These are phyloP conservation scores for Pogonus chalceus DNA, from an alignment of 1,140 invertebrate species.

Conservation along the genomic window DNA sequence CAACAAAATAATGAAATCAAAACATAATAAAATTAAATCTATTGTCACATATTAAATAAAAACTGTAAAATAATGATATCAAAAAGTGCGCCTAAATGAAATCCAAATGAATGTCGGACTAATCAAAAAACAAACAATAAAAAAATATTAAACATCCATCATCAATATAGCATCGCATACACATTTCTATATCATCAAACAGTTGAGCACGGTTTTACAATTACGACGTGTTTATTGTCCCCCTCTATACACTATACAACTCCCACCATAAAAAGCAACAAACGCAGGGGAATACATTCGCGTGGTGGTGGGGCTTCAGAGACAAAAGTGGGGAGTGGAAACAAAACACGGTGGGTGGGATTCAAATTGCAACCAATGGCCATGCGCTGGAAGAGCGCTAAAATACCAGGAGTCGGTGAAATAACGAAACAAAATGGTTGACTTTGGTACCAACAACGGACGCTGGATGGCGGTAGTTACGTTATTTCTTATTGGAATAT, in stretches of 20 bases:
- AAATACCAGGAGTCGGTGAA: constrained; percentile 16
- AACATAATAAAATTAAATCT: too few species aligned
- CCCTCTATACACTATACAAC: constrained; percentile 17
- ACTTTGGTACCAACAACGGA: neutral
- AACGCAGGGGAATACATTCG: constrained; percentile 3
- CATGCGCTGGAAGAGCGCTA: constrained; percentile 14
- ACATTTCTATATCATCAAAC: constrained; percentile 5
- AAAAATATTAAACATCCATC: neutral
- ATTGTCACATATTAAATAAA: too few species aligned
- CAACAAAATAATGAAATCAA: too few species aligned
- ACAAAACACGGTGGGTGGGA: constrained; percentile 14
- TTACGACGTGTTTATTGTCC: constrained; percentile 35
- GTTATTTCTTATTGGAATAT: neutral
- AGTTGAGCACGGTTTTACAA: constrained; percentile 29
- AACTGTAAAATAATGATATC: neutral
- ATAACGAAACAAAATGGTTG: constrained; percentile 20
- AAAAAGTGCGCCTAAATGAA: neutral
- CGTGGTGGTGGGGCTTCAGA: constrained; percentile 13
- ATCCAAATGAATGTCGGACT: neutral
- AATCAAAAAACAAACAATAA: neutral
- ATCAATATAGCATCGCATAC: neutral
- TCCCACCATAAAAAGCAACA: constrained; percentile 1
- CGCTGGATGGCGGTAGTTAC: constrained; percentile 10
- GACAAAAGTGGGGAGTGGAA: constrained; percentile 15
- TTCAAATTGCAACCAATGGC: constrained; percentile 8